A percentile compares a stretch with the other conserved stretches of the same genome.
phyloP scores from a whole-genome alignment of 2,888 invertebrate genomes.

The Pardosa pseudoannulata region DNA sequence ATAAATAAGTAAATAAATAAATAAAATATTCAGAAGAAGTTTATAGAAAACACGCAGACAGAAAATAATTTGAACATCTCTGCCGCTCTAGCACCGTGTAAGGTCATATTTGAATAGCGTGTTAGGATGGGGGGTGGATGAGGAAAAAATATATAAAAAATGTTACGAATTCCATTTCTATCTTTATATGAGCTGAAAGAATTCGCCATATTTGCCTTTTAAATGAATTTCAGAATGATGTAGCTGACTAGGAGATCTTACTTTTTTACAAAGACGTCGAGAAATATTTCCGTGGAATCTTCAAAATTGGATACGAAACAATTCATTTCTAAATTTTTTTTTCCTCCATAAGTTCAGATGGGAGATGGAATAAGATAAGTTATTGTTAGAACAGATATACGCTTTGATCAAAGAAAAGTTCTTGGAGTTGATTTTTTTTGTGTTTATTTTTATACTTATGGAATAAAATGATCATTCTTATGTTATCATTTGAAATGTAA shows the following conservation, averaged over 20 bases:
- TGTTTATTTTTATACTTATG: background rate
- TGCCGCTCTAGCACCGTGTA: background rate
- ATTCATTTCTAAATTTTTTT: background rate
- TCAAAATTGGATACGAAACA: background rate
- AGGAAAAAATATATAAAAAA: background rate
- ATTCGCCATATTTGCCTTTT: conserved; percentile 33
- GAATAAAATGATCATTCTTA: background rate
- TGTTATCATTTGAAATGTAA: background rate
- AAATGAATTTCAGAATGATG: conserved; percentile 32
- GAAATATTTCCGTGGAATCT: background rate
- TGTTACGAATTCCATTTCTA: background rate
- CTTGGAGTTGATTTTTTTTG: no score
- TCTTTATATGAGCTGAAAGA: background rate
- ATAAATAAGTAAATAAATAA: no score
- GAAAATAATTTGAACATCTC: background rate
- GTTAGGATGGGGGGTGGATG: background rate
- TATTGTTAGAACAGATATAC: background rate
- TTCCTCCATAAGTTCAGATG: background rate
- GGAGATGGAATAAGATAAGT: background rate
- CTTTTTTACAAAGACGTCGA: background rate
- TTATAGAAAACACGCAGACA: conserved; percentile 2
- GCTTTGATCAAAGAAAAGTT: background rate
- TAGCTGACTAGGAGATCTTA: background rate
- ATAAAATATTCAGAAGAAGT: background rate
- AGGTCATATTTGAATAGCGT: background rate